Evolutionary conservation across 2,113 vertebrate species (phyloP).

Genomic region (Callithrix jacchus): DNA sequence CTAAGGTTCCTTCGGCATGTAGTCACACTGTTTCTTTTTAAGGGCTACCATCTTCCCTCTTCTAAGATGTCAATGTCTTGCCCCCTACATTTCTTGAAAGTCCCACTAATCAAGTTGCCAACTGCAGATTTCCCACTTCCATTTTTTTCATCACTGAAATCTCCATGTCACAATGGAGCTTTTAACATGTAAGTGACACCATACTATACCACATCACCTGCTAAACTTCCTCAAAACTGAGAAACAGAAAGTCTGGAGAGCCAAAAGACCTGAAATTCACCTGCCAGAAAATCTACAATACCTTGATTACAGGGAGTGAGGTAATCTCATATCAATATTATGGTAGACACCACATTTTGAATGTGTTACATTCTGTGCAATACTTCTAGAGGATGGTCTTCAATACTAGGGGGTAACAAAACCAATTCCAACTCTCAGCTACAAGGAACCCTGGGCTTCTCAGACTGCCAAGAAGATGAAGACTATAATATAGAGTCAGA

Average conservation of each 20-base stretch:
- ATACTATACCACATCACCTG: background rate
- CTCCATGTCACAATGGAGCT: background rate
- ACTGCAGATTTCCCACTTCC: background rate
- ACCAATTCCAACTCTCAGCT: background rate
- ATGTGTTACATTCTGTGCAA: background rate
- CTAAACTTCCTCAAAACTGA: background rate
- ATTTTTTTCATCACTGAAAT: background rate
- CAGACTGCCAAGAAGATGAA: background rate
- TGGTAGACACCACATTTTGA: background rate
- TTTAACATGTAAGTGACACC: background rate
- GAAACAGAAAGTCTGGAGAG: background rate
- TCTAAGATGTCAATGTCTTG: background rate
- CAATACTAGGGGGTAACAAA: background rate
- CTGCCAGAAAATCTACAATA: background rate
- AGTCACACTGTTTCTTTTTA: background rate
- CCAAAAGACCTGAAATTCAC: background rate
- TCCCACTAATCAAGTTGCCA: background rate
- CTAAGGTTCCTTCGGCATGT: background rate
- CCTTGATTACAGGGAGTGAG: background rate
- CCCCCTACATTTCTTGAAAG: background rate
- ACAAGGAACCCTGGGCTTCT: background rate
- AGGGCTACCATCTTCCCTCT: background rate
- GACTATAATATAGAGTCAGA: background rate
- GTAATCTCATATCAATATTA: background rate
- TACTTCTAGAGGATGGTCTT: background rate